phyloP scores from a whole-genome alignment of 2,888 invertebrate species.

The Alsophila aescularia region DNA sequence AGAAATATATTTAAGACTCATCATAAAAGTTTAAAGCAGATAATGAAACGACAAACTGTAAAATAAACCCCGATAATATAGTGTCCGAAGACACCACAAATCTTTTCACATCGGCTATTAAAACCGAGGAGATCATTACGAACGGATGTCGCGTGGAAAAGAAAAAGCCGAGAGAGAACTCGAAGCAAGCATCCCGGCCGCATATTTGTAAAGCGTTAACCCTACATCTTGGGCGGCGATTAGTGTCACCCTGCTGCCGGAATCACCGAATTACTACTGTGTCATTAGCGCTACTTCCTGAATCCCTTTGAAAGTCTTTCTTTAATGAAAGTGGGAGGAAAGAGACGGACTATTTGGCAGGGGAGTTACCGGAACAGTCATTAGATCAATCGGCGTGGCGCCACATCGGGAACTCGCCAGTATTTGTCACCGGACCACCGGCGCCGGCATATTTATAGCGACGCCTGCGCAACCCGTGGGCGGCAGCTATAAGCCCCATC shows the following conservation, averaged over 20 bases:
- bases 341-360: constrained; percentile 49
- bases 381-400: constrained; percentile 79
- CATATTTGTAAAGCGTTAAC: constrained; percentile 58
- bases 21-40: constrained; percentile 17
- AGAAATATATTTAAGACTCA: constrained; percentile 6
- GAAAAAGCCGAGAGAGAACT: constrained; percentile 44
- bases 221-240: constrained; percentile 62
- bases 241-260: constrained; percentile 65
- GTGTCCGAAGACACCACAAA: constrained; percentile 22
- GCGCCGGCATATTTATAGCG: constrained; percentile 81
- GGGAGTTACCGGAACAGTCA: constrained; percentile 60
- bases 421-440: constrained; percentile 84
- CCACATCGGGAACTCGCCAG: constrained; percentile 70
- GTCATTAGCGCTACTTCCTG: constrained; percentile 74
- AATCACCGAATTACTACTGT: constrained; percentile 64
- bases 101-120: constrained; percentile 26
- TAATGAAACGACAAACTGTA: constrained; percentile 23
- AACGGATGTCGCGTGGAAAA: constrained; percentile 56
- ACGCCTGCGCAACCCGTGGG: constrained; percentile 74
- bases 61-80: constrained; percentile 23
- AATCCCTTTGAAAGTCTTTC: constrained; percentile 44
- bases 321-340: constrained; percentile 37
- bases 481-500: constrained; percentile 61
- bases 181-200: constrained; percentile 46
- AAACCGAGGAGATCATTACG: constrained; percentile 36